Evolutionary conservation across 2,888 invertebrate genomes (phyloP), one percentile per base, ranked within the genome.

Genomic region (Barypeithes pellucidus): DNA sequence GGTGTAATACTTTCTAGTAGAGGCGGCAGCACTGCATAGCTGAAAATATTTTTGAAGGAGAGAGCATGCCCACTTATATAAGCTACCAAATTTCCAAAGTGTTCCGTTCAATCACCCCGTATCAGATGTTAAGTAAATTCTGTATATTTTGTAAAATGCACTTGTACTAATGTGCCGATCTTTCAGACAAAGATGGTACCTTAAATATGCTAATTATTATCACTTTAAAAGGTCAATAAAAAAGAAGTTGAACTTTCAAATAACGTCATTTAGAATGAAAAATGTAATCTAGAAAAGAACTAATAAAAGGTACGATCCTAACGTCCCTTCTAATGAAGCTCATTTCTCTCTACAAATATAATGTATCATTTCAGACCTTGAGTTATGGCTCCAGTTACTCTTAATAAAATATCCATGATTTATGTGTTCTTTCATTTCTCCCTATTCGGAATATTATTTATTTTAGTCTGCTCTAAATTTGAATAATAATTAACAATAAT

Each of bases 321-420:
- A 24, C 62, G 62, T 62, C 72, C 72, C 36, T 22, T 45, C 67
- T 72, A 72, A 72, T 72, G 72, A 72, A 67, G 33, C 72, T 72
- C 61, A 67, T 72, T 72, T 66, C 52, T 47, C 60, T 45, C 57
- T 62, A 67, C 72, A 72, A 72, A 72, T 61, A 63, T 60, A 67
- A 72, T 72, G 67, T 67, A 72, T 72, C 72, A 72, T 67, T 67
- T 61, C 54, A 54, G 72, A 67, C 72, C 72, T 62, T 72, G 72
- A 72, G 59, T 67, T 72, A 72, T 63, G 43, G 43, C 72, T 14
- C 43, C 67, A 62, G 67, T 67, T 62, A 61, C 62, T 72, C 72
- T 72, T 72, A 72, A 72, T 72, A 67, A 67, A 72, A 72, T 67
- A 72, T 72, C 63, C 54, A 47, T 54, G 67, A 72, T 72, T 72